These are phyloP conservation scores for Indri indri DNA, from an alignment of 2,113 vertebrate species.

Conservation along the genomic window DNA sequence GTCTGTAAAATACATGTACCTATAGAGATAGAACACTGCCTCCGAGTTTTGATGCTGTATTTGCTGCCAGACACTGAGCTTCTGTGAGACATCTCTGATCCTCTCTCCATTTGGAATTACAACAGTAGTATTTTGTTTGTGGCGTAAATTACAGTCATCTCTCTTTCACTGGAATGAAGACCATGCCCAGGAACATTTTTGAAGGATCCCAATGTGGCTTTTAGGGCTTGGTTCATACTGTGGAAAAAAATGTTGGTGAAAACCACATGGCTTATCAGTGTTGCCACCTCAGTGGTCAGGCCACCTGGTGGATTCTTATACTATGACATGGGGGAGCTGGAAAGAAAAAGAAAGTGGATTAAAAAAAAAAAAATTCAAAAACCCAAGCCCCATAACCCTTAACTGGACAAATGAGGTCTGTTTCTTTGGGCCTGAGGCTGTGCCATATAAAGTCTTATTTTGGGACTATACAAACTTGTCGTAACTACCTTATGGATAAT, in stretches of 20 bases:
- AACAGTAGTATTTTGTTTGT: constrained; percentile 82
- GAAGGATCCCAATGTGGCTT: constrained; percentile 83
- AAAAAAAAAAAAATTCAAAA: not conserved
- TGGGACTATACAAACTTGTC: constrained; percentile 59
- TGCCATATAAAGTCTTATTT: constrained; percentile 65
- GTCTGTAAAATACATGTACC: constrained; percentile 86
- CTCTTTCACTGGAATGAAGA: constrained; percentile 84
- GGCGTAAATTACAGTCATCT: constrained; percentile 74
- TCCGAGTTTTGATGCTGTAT: constrained; percentile 78
- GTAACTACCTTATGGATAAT: constrained; percentile 72
- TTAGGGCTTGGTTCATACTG: constrained; percentile 72
- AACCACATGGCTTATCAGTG: constrained; percentile 38
- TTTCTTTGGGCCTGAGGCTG: constrained; percentile 60
- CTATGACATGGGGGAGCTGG: not conserved
- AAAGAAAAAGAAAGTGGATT: constrained; percentile 54
- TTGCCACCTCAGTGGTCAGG: constrained; percentile 40
- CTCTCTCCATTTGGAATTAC: constrained; percentile 82
- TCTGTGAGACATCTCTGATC: constrained; percentile 71
- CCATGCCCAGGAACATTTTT: constrained; percentile 83
- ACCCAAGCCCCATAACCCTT: not conserved
- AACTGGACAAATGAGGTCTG: constrained; percentile 75
- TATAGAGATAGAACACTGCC: constrained; percentile 83
- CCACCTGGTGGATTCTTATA: constrained; percentile 68
- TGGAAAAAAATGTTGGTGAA: constrained; percentile 60
- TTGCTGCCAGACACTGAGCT: constrained; percentile 84